A percentile compares a stretch with the other conserved stretches of the same genome.
Conservation (phyloP, 2,113 vertebrate genomes). For the Lates calcarifer region DNA sequence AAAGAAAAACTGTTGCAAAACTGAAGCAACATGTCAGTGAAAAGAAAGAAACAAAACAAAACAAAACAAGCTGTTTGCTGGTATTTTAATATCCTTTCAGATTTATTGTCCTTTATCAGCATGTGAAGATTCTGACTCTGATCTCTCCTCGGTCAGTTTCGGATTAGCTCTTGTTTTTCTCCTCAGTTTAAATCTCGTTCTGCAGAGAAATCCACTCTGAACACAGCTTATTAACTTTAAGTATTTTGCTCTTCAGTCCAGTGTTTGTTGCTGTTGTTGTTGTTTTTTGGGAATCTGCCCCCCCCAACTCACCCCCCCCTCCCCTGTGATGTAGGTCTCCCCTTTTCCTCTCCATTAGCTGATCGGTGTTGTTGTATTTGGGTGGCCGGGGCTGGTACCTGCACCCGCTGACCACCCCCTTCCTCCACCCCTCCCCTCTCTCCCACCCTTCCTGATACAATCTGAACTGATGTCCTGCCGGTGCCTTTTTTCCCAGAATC, state of each 20-base stretch:
- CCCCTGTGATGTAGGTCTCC: neutral
- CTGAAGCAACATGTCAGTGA: neutral
- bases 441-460: slow-evolving; percentile 63
- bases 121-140: slow-evolving; percentile 16
- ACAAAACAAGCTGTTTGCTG: slow-evolving; percentile 33
- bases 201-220: slow-evolving; percentile 50
- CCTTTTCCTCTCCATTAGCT: slow-evolving; percentile 65
- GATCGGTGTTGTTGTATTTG: slow-evolving; percentile 73
- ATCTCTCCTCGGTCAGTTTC: slow-evolving; percentile 22
- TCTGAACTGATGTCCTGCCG: slow-evolving; percentile 78
- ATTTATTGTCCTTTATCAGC: slow-evolving; percentile 54
- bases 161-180: slow-evolving; percentile 68
- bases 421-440: neutral
- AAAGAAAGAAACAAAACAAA: neutral
- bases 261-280: neutral
- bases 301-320: neutral
- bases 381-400: slow-evolving; percentile 84
- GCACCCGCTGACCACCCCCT: slow-evolving; percentile 43
- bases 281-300: neutral
- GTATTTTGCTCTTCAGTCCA: neutral
- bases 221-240: neutral
- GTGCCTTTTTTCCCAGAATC: slow-evolving; percentile 65
- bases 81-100: slow-evolving; percentile 46
- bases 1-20: neutral
- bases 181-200: slow-evolving; percentile 27